A percentile compares a stretch with the other conserved stretches of the same genome.
phyloP scores from a whole-genome alignment of 2,888 invertebrate genomes.

The Drosophila eohydei region DNA sequence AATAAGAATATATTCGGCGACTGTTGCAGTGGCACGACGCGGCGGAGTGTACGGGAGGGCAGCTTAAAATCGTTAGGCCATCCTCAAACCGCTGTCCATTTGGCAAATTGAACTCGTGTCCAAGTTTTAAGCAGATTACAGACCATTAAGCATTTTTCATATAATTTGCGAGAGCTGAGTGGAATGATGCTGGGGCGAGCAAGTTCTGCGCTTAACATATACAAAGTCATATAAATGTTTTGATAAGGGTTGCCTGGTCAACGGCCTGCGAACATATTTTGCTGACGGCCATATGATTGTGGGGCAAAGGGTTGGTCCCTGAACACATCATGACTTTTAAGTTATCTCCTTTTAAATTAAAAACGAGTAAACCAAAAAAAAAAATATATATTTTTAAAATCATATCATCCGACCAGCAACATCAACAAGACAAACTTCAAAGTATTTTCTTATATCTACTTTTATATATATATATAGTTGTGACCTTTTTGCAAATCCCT shows the following conservation, averaged over 20 bases:
- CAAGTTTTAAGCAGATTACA: constrained; percentile 83
- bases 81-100: constrained; percentile 59
- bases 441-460: constrained; percentile 46
- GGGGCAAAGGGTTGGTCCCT: constrained; percentile 57
- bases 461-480: constrained; percentile 34
- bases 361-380: constrained; percentile 58
- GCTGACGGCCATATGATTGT: constrained; percentile 38
- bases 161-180: constrained; percentile 29
- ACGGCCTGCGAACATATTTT: constrained; percentile 61
- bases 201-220: constrained; percentile 70
- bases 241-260: constrained; percentile 80
- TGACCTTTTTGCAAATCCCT: constrained; percentile 70
- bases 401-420: constrained; percentile 41
- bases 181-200: constrained; percentile 29
- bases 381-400: constrained; percentile 21
- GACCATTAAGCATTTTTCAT: constrained; percentile 79
- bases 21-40: constrained; percentile 20
- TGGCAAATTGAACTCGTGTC: constrained; percentile 78
- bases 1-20: constrained; percentile 57
- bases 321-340: constrained; percentile 81
- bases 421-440: constrained; percentile 58
- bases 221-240: constrained; percentile 80
- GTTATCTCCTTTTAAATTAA: constrained; percentile 74
- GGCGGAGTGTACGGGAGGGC: constrained; percentile 8
- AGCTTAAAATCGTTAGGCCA: constrained; percentile 54